Conservation (phyloP, 2,888 invertebrate species). For the Pollenia angustigena region DNA sequence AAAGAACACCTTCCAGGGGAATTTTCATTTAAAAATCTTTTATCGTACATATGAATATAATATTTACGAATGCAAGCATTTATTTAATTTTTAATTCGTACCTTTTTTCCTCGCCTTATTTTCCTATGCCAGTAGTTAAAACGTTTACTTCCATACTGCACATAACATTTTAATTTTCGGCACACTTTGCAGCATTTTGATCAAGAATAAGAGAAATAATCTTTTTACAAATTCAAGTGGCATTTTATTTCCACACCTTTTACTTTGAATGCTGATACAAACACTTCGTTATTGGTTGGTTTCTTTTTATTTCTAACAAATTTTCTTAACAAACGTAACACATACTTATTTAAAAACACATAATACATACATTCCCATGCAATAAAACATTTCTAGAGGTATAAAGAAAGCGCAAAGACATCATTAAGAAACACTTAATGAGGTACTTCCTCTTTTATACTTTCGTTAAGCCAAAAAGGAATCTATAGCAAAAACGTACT, state of each 20-base stretch:
- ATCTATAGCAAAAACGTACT: slow-evolving; percentile 47
- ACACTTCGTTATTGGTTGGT: slow-evolving; percentile 23
- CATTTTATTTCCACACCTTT: slow-evolving; percentile 69
- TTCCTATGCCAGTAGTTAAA: too few species aligned
- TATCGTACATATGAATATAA: too few species aligned
- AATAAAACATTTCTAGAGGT: not conserved
- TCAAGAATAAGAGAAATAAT: not conserved
- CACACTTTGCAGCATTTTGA: too few species aligned
- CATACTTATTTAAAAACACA: not conserved
- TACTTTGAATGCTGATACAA: slow-evolving; percentile 47
- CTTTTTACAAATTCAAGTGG: slow-evolving; percentile 65
- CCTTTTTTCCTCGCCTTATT: too few species aligned
- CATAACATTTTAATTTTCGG: too few species aligned
- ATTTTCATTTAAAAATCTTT: too few species aligned
- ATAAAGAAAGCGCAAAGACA: slow-evolving; percentile 69
- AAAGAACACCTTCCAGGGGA: too few species aligned
- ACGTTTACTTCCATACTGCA: too few species aligned
- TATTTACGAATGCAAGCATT: too few species aligned
- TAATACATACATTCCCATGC: not conserved
- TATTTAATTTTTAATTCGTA: too few species aligned
- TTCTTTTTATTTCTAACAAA: slow-evolving; percentile 35
- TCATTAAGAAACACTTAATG: slow-evolving; percentile 77
- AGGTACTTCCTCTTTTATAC: slow-evolving; percentile 74
- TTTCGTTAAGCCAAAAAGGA: slow-evolving; percentile 47
- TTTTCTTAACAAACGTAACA: slow-evolving; percentile 31